Evolutionary conservation across 2,888 invertebrate genomes (phyloP).

Genomic region (Drosophila neutralis): DNA sequence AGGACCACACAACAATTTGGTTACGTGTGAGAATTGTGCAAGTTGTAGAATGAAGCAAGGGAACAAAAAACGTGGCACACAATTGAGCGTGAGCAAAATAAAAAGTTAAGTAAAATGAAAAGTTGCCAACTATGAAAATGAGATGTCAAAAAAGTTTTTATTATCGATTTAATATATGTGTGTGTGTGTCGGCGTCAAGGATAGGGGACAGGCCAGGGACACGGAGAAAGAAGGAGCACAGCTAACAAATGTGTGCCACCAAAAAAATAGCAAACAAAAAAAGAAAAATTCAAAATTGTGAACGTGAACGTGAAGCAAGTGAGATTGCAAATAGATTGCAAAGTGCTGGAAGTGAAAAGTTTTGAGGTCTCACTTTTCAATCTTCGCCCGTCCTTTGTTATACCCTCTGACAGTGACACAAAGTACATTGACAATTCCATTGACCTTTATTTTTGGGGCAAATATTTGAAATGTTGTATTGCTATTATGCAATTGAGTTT

Average conservation of each 20-base stretch:
- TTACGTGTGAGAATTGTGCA: slow-evolving; percentile 36
- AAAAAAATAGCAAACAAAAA: slow-evolving; percentile 36
- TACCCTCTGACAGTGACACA: slow-evolving; percentile 14
- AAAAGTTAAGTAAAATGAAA: slow-evolving; percentile 30
- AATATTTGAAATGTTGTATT: slow-evolving; percentile 2
- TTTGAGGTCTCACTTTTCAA: slow-evolving; percentile 33
- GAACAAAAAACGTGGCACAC: slow-evolving; percentile 41
- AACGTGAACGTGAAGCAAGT: slow-evolving; percentile 32
- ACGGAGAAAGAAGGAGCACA: slow-evolving; percentile 8
- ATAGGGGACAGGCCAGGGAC: neutral
- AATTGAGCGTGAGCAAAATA: slow-evolving; percentile 47
- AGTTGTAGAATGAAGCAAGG: slow-evolving; percentile 13
- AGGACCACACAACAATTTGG: slow-evolving; percentile 66
- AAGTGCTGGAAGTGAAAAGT: slow-evolving; percentile 62
- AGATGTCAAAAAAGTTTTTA: slow-evolving; percentile 80
- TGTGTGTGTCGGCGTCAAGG: neutral
- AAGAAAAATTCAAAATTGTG: slow-evolving; percentile 46
- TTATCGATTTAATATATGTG: slow-evolving; percentile 77
- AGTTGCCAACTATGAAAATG: slow-evolving; percentile 80
- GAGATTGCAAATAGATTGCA: slow-evolving; percentile 63
- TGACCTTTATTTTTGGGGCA: neutral
- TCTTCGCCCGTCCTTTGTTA: slow-evolving; percentile 15
- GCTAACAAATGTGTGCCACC: slow-evolving; percentile 64
- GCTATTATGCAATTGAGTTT: neutral
- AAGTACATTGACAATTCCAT: neutral